These are phyloP conservation scores for Teleiodes luculella DNA, from an alignment of 2,888 invertebrate genomes.

Conservation along the genomic window DNA sequence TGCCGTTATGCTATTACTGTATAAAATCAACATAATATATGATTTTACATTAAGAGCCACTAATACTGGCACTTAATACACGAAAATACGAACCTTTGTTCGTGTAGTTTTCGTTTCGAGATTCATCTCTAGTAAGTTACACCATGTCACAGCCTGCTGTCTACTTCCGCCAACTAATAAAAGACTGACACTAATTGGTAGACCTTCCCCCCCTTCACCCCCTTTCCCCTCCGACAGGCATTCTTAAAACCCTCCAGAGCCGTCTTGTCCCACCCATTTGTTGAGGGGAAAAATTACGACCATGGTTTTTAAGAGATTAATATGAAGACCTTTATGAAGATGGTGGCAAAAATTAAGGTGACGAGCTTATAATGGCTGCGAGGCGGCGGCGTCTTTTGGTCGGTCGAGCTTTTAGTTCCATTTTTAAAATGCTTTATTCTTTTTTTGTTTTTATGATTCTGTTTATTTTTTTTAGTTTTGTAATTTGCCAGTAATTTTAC, in stretches of 20 bases:
- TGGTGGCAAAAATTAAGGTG: not conserved
- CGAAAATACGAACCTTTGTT: no score
- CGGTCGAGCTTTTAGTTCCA: no score
- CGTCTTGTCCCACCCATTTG: not conserved
- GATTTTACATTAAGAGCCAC: no score
- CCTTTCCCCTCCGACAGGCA: not conserved
- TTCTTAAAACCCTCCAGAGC: not conserved
- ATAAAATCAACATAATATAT: no score
- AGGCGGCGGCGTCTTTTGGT: not conserved
- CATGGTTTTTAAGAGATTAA: not conserved
- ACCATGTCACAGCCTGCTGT: not conserved
- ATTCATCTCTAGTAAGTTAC: not conserved
- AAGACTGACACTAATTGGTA: slow-evolving; percentile 11
- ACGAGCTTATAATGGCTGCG: not conserved
- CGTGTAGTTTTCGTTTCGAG: no score
- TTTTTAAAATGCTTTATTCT: no score
- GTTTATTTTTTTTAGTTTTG: no score
- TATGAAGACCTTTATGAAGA: not conserved
- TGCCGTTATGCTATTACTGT: no score
- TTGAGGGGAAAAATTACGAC: not conserved
- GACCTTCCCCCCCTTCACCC: not conserved
- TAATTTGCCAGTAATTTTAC: no score
- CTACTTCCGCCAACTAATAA: slow-evolving; percentile 3
- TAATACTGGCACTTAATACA: no score
- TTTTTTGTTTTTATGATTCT: no score